A percentile compares a stretch with the other conserved stretches of the same genome.
These are phyloP conservation scores for Torymus auratus DNA, from an alignment of 2,888 invertebrate species.

Conservation along the genomic window DNA sequence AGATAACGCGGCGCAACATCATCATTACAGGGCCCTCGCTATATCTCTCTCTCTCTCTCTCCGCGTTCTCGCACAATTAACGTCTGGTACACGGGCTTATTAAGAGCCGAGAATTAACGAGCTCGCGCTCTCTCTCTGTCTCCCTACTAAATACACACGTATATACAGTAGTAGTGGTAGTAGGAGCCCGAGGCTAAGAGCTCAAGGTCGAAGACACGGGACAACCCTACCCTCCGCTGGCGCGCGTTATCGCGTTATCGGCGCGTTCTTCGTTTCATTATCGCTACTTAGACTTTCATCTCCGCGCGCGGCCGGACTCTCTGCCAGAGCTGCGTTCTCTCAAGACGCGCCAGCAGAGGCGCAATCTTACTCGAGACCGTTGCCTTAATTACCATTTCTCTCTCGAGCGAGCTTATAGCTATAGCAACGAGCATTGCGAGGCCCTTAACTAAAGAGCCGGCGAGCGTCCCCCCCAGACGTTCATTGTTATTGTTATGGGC, in stretches of 20 bases:
- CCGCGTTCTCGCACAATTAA: conserved; percentile 17
- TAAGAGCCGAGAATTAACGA: conserved; percentile 22
- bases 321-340: background rate
- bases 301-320: background rate
- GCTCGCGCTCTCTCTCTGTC: background rate
- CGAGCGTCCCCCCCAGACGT: no score
- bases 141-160: no score
- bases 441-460: no score
- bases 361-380: background rate
- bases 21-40: conserved; percentile 9
- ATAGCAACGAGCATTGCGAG: no score
- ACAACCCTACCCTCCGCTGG: background rate
- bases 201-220: conserved; percentile 25
- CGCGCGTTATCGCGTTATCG: conserved; percentile 20
- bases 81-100: conserved; percentile 7
- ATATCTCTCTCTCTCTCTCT: background rate
- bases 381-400: background rate
- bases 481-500: background rate
- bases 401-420: no score
- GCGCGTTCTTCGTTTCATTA: conserved; percentile 32
- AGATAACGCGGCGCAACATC: conserved; percentile 5
- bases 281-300: conserved; percentile 46
- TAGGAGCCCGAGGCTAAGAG: no score
- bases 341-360: background rate
- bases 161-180: no score